Percentiles rank a stretch among this genome's conserved stretches.
Conservation (phyloP, 2,113 vertebrate genomes). For the Sylvietta virens region DNA sequence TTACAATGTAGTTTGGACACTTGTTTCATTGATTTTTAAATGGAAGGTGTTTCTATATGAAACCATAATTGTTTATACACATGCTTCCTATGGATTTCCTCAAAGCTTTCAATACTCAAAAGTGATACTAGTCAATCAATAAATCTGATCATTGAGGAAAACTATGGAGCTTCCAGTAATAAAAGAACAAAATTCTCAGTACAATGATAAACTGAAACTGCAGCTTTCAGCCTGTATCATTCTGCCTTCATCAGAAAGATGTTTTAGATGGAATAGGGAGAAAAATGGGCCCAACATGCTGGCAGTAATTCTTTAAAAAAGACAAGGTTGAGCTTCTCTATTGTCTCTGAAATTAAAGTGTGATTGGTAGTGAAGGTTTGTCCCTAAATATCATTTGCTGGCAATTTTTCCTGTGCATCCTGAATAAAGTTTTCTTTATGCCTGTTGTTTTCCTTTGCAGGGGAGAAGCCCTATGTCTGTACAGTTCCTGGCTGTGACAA, state of each 20-base stretch:
- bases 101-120: neutral
- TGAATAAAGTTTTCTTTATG: neutral
- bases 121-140: neutral
- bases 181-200: neutral
- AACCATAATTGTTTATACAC: neutral
- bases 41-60: neutral
- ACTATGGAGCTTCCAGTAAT: neutral
- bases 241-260: neutral
- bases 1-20: neutral
- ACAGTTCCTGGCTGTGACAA: constrained; percentile 97
- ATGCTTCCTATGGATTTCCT: neutral
- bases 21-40: neutral
- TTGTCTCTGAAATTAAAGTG: neutral
- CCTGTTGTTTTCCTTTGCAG: constrained; percentile 61
- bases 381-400: neutral
- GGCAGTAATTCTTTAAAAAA: neutral
- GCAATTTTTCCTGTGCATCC: neutral
- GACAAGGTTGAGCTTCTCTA: neutral
- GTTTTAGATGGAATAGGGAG: neutral
- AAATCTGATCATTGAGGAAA: neutral
- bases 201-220: neutral
- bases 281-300: neutral
- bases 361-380: neutral
- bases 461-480: constrained; percentile 99
- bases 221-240: neutral